phyloP scores from a whole-genome alignment of 2,113 vertebrate species.

The Hepsetus odoe region DNA sequence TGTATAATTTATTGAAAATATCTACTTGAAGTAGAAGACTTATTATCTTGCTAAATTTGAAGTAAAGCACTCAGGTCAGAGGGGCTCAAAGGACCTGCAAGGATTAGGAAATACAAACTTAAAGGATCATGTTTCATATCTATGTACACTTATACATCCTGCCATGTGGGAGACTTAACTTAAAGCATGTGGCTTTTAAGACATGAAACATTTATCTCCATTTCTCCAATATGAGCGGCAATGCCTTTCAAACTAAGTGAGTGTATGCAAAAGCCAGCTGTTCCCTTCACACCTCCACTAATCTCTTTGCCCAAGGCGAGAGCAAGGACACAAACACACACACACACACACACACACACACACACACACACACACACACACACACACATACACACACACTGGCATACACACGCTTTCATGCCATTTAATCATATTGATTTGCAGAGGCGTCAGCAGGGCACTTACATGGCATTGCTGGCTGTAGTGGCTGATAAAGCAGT shows the following conservation, averaged over 20 bases:
- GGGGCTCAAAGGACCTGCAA: background rate
- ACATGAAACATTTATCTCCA: slow-evolving; percentile 2
- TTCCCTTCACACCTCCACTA: slow-evolving; percentile 39
- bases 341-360: slow-evolving; percentile 16
- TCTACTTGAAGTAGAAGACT: too few species aligned
- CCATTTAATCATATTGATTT: slow-evolving; percentile 66
- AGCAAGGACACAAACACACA: slow-evolving; percentile 46
- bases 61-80: too few species aligned
- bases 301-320: slow-evolving; percentile 32
- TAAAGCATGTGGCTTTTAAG: background rate
- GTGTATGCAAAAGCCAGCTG: slow-evolving; percentile 36
- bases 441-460: slow-evolving; percentile 69
- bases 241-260: slow-evolving; percentile 1
- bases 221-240: background rate
- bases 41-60: too few species aligned
- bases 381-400: slow-evolving; percentile 17
- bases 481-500: slow-evolving; percentile 99
- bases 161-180: background rate
- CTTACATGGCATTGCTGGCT: slow-evolving; percentile 99
- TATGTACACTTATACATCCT: background rate
- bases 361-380: slow-evolving; percentile 29
- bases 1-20: too few species aligned
- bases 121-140: background rate
- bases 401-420: slow-evolving; percentile 51
- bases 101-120: background rate